Base-by-base conservation (phyloP, 2,113 vertebrate genomes). In the Zosterops borbonicus region DNA sequence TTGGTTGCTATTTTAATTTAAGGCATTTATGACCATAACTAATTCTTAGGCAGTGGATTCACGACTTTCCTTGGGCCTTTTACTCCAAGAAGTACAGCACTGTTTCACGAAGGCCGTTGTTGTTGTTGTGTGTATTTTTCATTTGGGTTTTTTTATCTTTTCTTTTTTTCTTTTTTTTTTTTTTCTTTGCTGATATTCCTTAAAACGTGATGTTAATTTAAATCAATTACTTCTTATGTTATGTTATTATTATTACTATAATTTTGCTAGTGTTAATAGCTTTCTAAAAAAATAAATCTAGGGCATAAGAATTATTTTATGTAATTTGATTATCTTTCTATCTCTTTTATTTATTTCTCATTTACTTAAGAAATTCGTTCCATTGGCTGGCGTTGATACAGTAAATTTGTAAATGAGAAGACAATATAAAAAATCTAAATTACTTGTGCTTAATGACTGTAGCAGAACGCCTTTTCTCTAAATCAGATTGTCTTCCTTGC, bases 371-470 rank as follows among this genome's bases (percentile, higher is more conserved):
- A 98, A 98, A 98, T 98, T 98, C 97, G 98, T 98, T 98, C 98
- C 98, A 98, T 99, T 99, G 98, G 98, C 98, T 99, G 98, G 98
- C 97, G 87, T 97, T 98, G 97, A 98, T 98, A 98, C 98, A 98
- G 98, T 98, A 98, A 98, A 98, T 98, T 98, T 98, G 98, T 98
- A 98, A 98, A 98, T 98, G 98, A 98, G 98, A 97, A 98, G 97
- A 98, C 98, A 97, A 98, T 98, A 98, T 98, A 97, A 98, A 98
- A 98, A 98, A 98, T 98, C 98, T 97, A 98, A 98, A 98, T 98
- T 98, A 98, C 98, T 99, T 98, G 98, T 98, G 98, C 98, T 98
- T 98, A 99, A 99, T 99, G 99, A 99, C 98, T 98, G 98, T 98
- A 96, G 98, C 98, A 98, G 97, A 98, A 98, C 97, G 98, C 97